Base-by-base conservation (phyloP, 2,797 vertebrate species). In the Pygocentrus nattereri region DNA sequence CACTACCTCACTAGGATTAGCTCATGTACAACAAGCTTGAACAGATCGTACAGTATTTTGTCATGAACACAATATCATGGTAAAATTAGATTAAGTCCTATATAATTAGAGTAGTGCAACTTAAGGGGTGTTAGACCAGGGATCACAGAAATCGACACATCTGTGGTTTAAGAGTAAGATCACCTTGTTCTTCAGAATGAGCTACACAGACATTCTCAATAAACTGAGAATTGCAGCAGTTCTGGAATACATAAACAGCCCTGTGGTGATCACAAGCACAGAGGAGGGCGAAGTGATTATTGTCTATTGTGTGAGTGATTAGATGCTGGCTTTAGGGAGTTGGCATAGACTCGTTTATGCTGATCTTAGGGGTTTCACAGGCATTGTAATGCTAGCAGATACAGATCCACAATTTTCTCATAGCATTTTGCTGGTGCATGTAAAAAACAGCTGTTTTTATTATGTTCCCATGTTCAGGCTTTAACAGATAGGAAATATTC, bases 221-320 rank as follows among this genome's bases (percentile, higher is more conserved):
- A 65, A 80, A 74, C 19, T 47, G n/a, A 64, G 25, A 80, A 31
- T 5, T 23, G 79, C 38, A 19, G 23, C 23, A 67, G 49, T 58
- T 67, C 38, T 68, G 74, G 70, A 75, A 64, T 74, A 58, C 70
- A 74, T 38, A 73, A 73, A 73, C 47, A 67, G 70, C 59, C 18
- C 44, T 80, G 38, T 47, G 47, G n/a, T 49, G 21, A 67, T 31
- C n/a, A 75, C 44, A 31, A 27, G 34, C 52, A 80, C 27, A 19
- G 61, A 31, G 47, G 54, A 25, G 13, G 58, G 34, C 27, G 25
- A 52, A 56, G 30, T 62, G 44, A 62, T 59, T 38, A 59, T 50
- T 59, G 25, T 61, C 30, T 59, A 31, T 27, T 49, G 25, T 44
- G 5, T 38, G 52, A 74, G 50, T 52, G 52, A 38, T 58, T 58